Evolutionary conservation across 2,797 vertebrate species (phyloP).

Genomic region (Oophaga sylvatica): DNA sequence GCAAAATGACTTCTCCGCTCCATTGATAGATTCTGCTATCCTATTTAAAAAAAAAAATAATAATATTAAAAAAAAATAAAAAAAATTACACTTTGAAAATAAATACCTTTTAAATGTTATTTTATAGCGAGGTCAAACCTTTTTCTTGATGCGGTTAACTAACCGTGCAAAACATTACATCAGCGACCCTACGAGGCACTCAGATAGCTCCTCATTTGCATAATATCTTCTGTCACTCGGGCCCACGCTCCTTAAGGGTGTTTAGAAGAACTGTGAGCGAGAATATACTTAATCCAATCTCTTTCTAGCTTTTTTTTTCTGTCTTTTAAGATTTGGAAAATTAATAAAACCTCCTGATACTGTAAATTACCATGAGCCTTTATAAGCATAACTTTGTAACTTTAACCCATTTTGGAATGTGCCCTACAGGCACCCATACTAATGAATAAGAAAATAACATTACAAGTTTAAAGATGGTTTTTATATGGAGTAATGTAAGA

Average conservation of each 20-base stretch:
- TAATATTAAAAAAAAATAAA: neutral
- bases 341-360: slow-evolving; percentile 97
- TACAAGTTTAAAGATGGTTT: slow-evolving; percentile 99
- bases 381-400: slow-evolving; percentile 99
- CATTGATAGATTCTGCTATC: slow-evolving; percentile 66
- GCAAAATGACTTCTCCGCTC: slow-evolving; percentile 65
- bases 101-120: slow-evolving; percentile 77
- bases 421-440: slow-evolving; percentile 98
- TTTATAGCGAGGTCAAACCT: slow-evolving; percentile 80
- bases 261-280: slow-evolving; percentile 96
- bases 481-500: slow-evolving; percentile 99
- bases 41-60: slow-evolving; percentile 20
- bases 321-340: slow-evolving; percentile 96
- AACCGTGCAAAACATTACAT: slow-evolving; percentile 86
- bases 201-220: slow-evolving; percentile 90
- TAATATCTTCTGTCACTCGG: slow-evolving; percentile 98
- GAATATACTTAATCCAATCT: slow-evolving; percentile 99
- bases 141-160: slow-evolving; percentile 84
- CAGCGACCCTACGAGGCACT: slow-evolving; percentile 82
- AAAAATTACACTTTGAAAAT: slow-evolving; percentile 73
- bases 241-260: slow-evolving; percentile 93
- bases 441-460: slow-evolving; percentile 99
- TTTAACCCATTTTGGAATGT: slow-evolving; percentile 99
- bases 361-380: slow-evolving; percentile 97
- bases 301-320: slow-evolving; percentile 93